Evolutionary conservation across 2,797 vertebrate genomes (phyloP), one percentile per base, ranked within the genome.

Genomic region (Cottoperca gobio): DNA sequence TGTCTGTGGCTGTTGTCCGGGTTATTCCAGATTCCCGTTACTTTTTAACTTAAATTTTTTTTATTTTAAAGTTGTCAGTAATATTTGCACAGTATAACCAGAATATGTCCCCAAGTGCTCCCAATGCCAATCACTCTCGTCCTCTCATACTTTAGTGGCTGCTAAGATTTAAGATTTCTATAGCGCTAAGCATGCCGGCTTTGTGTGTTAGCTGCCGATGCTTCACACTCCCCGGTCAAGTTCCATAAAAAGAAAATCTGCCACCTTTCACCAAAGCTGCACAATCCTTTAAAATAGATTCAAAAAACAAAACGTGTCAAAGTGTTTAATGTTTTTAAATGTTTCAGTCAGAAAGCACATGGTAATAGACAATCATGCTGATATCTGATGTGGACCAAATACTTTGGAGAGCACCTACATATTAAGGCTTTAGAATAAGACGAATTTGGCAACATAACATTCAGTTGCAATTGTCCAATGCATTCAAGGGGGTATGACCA

Each of bases 131-230:
- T 52, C 28, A 21, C 12, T 23, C 14, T 26, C 1, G 1, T 12
- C 8, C 21, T 70, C 13, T 53, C 40, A 53, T 6, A 54, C 21
- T 35, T 49, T 12, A 64, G 10, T 26, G 11, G 37, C 31, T 64
- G 63, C 42, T 70, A 21, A 37, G 46, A 33, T 42, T 58, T 37
- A 45, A 54, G 16, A 48, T 31, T 28, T 46, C 42, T 65, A 62
- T 24, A 14, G 5, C 26, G 26, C 26, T 35, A 23, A 39, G n/a
- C 0, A 57, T 21, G 19, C 33, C 35, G 5, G 12, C 1, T 35
- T 21, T 8, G 14, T 68, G 21, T 57, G 12, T 45, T 46, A 45
- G n/a, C 19, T 54, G 40, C 63, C 12, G 52, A 53, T 67, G 39
- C 17, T 23, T 33, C 31, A 57, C 53, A 57, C 2, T 40, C 24